Evolutionary conservation across 2,888 invertebrate genomes (phyloP), one percentile per base, ranked within the genome.

Genomic region (Creontiades dilutus): DNA sequence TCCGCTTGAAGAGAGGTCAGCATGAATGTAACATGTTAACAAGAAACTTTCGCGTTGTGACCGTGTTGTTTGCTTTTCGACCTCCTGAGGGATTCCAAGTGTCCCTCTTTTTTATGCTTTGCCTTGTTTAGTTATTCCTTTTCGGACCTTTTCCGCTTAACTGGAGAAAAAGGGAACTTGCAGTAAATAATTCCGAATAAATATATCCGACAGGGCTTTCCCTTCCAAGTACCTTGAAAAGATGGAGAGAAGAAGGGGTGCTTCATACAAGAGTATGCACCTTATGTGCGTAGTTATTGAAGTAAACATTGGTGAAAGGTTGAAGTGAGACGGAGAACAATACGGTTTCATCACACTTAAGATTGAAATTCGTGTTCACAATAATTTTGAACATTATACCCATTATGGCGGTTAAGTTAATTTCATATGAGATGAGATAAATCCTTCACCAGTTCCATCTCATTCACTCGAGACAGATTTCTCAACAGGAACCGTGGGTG

Each of bases 71-170:
- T 37, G 37, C 37, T n/a, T 37, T 80, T n/a, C 9, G 11, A n/a
- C 37, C n/a, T n/a, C 46, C 16, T 80, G n/a, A 80, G 46, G 37
- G n/a, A 1, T 80, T 28, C n/a, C 46, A 37, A 37, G 28, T 80
- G n/a, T 16, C 11, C 37, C 80, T n/a, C n/a, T 80, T 37, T 80
- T 46, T n/a, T 80, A 37, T 46, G n/a, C 28, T 37, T 46, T 37
- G 46, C 80, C 80, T 16, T 80, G 80, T 80, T 80, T 80, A 80
- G 80, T 27, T 16, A 80, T 80, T 80, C 80, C 80, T 80, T 80
- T 80, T 80, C n/a, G 1, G 37, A 37, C n/a, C 37, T 52, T 52
- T 52, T 11, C 52, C 52, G 13, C 52, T 52, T 52, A 14, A 52
- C 52, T 52, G 52, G 37, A 7, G 11, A 52, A 52, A 52, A 52